Evolutionary conservation across 2,797 vertebrate species (phyloP).

Genomic region (Pygocentrus nattereri): DNA sequence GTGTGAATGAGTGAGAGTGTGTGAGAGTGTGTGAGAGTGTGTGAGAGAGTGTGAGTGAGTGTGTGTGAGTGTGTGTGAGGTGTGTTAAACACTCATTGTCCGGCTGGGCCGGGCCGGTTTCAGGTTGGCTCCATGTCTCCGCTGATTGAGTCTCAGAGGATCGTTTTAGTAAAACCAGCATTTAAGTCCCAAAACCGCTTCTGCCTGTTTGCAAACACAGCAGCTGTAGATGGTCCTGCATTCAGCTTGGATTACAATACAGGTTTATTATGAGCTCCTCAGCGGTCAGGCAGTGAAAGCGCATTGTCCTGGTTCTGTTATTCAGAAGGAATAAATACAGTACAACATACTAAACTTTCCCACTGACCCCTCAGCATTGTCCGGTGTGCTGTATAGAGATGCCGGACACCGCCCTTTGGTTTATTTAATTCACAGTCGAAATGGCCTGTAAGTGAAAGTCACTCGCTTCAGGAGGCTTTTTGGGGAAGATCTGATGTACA

Average conservation of each 20-base stretch:
- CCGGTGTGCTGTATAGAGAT: too few relatives aligned
- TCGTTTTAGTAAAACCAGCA: slow-evolving; percentile 35
- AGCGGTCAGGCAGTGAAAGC: background rate
- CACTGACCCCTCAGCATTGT: too few relatives aligned
- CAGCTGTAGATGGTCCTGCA: background rate
- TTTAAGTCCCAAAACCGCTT: slow-evolving; percentile 10
- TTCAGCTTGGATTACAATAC: background rate
- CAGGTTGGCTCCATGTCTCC: slow-evolving; percentile 50
- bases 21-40: too few relatives aligned
- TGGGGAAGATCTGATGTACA: too few relatives aligned
- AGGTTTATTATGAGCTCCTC: background rate
- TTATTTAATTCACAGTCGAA: too few relatives aligned
- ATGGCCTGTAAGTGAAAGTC: too few relatives aligned
- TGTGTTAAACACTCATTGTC: slow-evolving; percentile 34
- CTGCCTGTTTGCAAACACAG: slow-evolving; percentile 31
- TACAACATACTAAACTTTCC: too few relatives aligned
- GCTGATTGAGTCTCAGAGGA: slow-evolving; percentile 6
- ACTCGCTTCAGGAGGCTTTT: too few relatives aligned
- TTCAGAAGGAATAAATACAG: background rate
- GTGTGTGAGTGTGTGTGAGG: slow-evolving; percentile 4
- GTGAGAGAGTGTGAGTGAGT: too few relatives aligned
- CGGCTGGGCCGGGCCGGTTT: slow-evolving; percentile 58
- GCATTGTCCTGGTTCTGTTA: background rate
- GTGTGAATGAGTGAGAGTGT: too few relatives aligned
- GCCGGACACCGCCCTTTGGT: too few relatives aligned